A percentile compares a stretch with the other conserved stretches of the same genome.
Conservation (phyloP, 2,888 invertebrate species). For the Pegoplata infirma region DNA sequence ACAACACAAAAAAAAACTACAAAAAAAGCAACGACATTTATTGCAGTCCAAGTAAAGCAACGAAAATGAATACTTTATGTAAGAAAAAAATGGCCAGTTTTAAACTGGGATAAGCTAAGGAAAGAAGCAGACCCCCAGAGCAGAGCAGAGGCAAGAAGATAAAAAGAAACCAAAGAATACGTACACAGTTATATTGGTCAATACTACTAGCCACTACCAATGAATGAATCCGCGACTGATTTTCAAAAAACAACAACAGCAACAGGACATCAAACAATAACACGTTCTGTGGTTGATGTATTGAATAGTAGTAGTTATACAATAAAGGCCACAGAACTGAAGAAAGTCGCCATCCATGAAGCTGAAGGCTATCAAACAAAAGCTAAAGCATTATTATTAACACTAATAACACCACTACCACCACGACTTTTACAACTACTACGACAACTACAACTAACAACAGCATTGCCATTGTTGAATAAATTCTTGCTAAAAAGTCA, state of each 20-base stretch:
- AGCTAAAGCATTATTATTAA: slow-evolving; percentile 33
- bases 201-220: slow-evolving; percentile 54
- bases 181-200: background rate
- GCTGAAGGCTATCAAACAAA: background rate
- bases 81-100: background rate
- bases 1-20: background rate
- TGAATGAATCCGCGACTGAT: slow-evolving; percentile 63
- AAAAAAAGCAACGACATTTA: background rate
- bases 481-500: background rate
- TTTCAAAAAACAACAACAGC: slow-evolving; percentile 52
- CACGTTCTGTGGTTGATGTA: slow-evolving; percentile 32
- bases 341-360: no score
- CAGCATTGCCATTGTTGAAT: background rate
- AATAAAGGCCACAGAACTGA: no score
- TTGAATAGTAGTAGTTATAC: no score
- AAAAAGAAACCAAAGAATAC: background rate
- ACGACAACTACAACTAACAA: slow-evolving; percentile 1
- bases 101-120: background rate
- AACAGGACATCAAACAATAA: slow-evolving; percentile 33
- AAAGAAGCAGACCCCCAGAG: background rate
- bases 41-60: background rate
- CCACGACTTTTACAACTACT: background rate
- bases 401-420: slow-evolving; percentile 28
- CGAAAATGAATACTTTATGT: background rate
- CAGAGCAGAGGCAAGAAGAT: background rate